These are phyloP conservation scores for Caenorhabditis panamensis DNA, from an alignment of 2,888 invertebrate genomes.

Conservation along the genomic window DNA sequence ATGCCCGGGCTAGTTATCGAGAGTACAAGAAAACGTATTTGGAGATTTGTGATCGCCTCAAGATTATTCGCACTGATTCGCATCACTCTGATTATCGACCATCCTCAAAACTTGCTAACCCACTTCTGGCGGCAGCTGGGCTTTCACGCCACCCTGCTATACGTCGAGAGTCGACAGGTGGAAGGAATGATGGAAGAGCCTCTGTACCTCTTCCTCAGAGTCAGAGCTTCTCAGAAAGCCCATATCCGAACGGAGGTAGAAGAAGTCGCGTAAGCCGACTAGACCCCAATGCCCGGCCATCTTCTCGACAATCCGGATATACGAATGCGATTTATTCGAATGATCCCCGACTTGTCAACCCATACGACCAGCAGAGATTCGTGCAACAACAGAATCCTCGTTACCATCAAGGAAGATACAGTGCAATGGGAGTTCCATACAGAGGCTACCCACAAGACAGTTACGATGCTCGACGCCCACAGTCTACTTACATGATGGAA, in stretches of 20 bases:
- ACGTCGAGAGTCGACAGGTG: conserved; percentile 37
- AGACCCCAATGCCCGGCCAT: conserved; percentile 40
- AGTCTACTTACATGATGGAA: conserved; percentile 21
- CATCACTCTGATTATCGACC: conserved; percentile 52
- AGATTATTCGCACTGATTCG: conserved; percentile 28
- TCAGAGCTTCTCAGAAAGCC: conserved; percentile 44
- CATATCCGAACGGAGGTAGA: conserved; percentile 32
- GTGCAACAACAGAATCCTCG: conserved; percentile 4
- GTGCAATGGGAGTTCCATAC: conserved; percentile 48
- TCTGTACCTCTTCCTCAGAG: conserved; percentile 56
- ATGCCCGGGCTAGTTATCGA: conserved; percentile 54
- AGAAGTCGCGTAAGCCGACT: conserved; percentile 40
- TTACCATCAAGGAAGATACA: conserved; percentile 51
- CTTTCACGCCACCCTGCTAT: conserved; percentile 43
- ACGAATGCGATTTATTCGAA: not conserved
- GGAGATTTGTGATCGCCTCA: conserved; percentile 55
- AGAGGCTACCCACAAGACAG: not conserved
- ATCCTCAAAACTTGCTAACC: conserved; percentile 54
- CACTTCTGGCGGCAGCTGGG: conserved; percentile 58
- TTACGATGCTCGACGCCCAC: conserved; percentile 34
- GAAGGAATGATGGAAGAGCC: conserved; percentile 47
- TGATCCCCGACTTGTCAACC: conserved; percentile 8
- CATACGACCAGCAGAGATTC: conserved; percentile 29
- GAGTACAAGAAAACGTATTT: conserved; percentile 51
- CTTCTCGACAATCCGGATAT: conserved; percentile 45